Base-by-base conservation (phyloP, 2,888 invertebrate genomes). In the Chalcosyrphus nemorum region DNA sequence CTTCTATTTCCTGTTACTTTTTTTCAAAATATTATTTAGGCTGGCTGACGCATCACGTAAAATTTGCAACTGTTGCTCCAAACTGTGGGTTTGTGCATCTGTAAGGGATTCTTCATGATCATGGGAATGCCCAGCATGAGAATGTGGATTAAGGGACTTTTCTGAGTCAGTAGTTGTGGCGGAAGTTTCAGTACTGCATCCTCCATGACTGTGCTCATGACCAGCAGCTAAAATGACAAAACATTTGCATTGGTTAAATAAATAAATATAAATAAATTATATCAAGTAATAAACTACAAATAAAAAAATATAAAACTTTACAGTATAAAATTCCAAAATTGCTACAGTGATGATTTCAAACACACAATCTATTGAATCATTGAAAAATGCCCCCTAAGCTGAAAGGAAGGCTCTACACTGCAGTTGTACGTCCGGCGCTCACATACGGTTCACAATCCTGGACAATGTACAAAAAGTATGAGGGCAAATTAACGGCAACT, bases 11-110 rank as follows among this genome's bases (percentile, higher is more conserved):
- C 13, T 70, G 32, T 4, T 32, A 6, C 32, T 15, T n/a, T 52
- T 76, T 11, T 43, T 29, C 7, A 76, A 19, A 11, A 76, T 68
- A 4, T 68, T 43, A 11, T 57, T 76, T 1, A 76, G 59, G 21
- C 27, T 75, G 27, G 35, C 45, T 13, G 74, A 75, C 1, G 74
- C 74, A 13, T 68, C 68, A 7, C 59, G 68, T 7, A 76, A 41
- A 11, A 76, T 52, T 15, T 76, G 45, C n/a, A 76, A 24, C 32
- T 76, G 76, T 11, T 59, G 38, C 59, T 68, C 68, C 9, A 76
- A 17, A 4, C 13, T 43, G 1, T 6, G 56, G 24, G 75, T 15
- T 13, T 52, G 52, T 0, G 32, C 52, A 32, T 75, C 47, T 2
- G 74, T 47, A 5, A 38, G 56, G 3, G 15, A 1, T 4, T 61